Base-by-base conservation (phyloP, 2,797 vertebrate genomes). In the Dipus sagitta region DNA sequence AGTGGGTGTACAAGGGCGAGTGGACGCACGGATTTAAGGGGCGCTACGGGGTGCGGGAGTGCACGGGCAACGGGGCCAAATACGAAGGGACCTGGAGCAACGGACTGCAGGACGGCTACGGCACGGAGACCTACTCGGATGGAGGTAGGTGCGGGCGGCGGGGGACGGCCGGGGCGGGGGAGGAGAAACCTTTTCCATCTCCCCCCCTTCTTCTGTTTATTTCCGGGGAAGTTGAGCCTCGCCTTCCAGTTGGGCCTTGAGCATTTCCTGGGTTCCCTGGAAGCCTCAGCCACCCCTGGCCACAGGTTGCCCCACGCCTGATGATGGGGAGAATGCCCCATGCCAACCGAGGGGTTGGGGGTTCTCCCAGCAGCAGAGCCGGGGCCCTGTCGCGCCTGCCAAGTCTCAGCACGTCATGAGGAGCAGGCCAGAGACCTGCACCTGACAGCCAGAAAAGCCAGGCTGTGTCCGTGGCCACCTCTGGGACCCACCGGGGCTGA, bases 11-110 rank as follows among this genome's bases (percentile, higher is more conserved):
- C 98, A 99, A 99, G 98, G 99, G 99, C 89, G 99, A 99, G 98
- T 99, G 99, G 99, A 99, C 99, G 65, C 99, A 99, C 10, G 99
- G 99, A 97, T 99, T 99, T 98, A 99, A 99, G 99, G 99, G 99
- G 98, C 99, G 99, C 97, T 99, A 99, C 54, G 99, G 99, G 68
- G 98, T 99, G 93, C 99, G 99, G 90, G 99, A 99, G 96, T 99
- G 99, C 98, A 98, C 99, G 0, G 99, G 99, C 95, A 99, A 98
- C 34, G 99, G 99, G 34, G 99, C 99, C 97, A 99, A 99, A 97
- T 99, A 99, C 17, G 99, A 99, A 98, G 99, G 99, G 74, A 99
- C 99, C 76, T 99, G 99, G 99, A 99, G 99, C 99, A 99, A 99
- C 76, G 99, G 99, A 70, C 98, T 99, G 97, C 99, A 99, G 98